Evolutionary conservation across 2,888 invertebrate species (phyloP).

Genomic region (Orchesella flavescens): DNA sequence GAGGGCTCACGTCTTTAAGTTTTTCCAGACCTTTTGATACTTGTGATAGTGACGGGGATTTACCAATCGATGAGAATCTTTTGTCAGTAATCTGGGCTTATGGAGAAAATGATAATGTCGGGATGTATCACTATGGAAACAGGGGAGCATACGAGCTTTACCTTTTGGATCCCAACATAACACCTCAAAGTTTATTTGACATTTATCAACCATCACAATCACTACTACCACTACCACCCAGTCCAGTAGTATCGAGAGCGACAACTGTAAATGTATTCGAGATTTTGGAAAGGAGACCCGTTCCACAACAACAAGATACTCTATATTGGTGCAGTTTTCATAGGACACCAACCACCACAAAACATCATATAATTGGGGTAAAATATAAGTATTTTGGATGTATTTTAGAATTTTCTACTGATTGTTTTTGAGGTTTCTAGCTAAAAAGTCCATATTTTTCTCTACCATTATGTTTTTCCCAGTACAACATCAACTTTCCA

Average conservation of each 20-base stretch:
- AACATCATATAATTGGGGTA: conserved; percentile 25
- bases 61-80: conserved; percentile 9
- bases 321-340: conserved; percentile 14
- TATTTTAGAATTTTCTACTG: too few relatives aligned
- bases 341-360: background rate
- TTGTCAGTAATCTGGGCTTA: conserved; percentile 43
- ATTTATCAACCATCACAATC: background rate
- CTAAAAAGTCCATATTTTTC: too few relatives aligned
- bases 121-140: too few relatives aligned
- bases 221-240: background rate
- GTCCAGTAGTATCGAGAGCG: too few relatives aligned
- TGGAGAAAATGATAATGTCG: conserved; percentile 32
- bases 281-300: too few relatives aligned
- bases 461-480: background rate
- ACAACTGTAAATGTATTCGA: too few relatives aligned
- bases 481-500: background rate
- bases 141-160: background rate
- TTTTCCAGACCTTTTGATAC: conserved; percentile 36
- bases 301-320: conserved; percentile 18
- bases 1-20: conserved; percentile 14
- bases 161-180: background rate
- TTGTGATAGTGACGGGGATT: background rate
- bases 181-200: background rate
- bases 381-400: too few relatives aligned
- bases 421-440: too few relatives aligned